Conservation (phyloP, 2,888 invertebrate genomes). For the Pollenia labialis region DNA sequence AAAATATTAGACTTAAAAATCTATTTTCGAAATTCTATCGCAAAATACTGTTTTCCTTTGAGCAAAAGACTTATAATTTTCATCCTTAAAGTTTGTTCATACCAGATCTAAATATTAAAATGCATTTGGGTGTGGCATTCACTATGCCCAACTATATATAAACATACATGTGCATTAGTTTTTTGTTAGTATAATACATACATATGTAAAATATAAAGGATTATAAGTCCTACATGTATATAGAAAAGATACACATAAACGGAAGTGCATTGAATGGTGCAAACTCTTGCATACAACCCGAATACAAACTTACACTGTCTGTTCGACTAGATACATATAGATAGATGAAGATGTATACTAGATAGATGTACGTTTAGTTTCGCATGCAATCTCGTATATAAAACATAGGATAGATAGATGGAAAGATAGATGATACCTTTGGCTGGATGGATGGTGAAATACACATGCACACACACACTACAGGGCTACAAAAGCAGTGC, state of each 20-base stretch:
- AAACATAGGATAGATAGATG: not conserved
- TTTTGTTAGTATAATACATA: constrained; percentile 17
- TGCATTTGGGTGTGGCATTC: constrained; percentile 83
- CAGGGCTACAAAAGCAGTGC: not conserved
- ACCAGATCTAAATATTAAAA: constrained; percentile 76
- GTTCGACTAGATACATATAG: constrained; percentile 39
- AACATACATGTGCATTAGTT: constrained; percentile 56
- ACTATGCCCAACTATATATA: constrained; percentile 56
- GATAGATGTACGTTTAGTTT: constrained; percentile 13
- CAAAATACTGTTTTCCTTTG: no score
- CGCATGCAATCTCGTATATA: not conserved
- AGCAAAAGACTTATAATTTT: not conserved
- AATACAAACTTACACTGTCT: constrained; percentile 8
- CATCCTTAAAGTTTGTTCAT: constrained; percentile 73
- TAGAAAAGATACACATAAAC: not conserved
- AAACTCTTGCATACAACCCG: constrained; percentile 22
- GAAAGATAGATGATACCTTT: not conserved
- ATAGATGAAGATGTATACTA: constrained; percentile 38
- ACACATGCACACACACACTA: not conserved
- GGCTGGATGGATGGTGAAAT: constrained; percentile 16
- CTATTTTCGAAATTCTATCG: no score
- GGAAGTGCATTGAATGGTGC: constrained; percentile 28
- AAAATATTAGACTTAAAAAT: no score
- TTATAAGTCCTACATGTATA: constrained; percentile 39
- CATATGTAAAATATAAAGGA: constrained; percentile 12